Conservation (phyloP, 2,113 vertebrate genomes). For the Scortum barcoo region DNA sequence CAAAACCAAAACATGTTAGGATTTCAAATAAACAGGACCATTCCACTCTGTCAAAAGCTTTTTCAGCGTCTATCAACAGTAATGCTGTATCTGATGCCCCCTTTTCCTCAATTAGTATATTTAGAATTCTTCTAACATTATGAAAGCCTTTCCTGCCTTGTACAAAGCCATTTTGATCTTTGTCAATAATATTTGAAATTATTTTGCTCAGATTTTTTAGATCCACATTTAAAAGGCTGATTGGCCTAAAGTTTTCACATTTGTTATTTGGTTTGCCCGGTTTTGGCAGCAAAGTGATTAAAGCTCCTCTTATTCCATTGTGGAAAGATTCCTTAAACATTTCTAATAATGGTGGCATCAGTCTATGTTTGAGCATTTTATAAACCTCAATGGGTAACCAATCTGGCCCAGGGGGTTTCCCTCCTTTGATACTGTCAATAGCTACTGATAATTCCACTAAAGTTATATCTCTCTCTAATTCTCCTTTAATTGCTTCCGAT, state of each 20-base stretch:
- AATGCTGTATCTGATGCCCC: background rate
- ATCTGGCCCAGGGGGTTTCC: conserved; percentile 28
- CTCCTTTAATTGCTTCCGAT: background rate
- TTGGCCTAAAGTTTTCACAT: too few relatives aligned
- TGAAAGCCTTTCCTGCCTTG: too few relatives aligned
- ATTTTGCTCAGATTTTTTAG: too few relatives aligned
- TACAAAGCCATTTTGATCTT: too few relatives aligned
- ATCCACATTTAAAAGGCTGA: too few relatives aligned
- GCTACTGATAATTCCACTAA: background rate
- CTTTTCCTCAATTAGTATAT: background rate
- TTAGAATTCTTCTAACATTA: background rate
- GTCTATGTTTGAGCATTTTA: conserved; percentile 15
- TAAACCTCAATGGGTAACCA: conserved; percentile 12
- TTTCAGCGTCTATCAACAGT: background rate
- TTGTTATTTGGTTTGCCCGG: too few relatives aligned
- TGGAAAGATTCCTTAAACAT: conserved; percentile 36
- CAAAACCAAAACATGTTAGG: background rate
- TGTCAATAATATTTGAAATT: too few relatives aligned
- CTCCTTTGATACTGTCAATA: background rate
- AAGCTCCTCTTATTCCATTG: background rate
- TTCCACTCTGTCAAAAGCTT: background rate
- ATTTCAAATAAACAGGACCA: background rate
- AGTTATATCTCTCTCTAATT: background rate
- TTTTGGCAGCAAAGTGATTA: too few relatives aligned
- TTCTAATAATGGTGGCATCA: conserved; percentile 10